Evolutionary conservation across 2,888 invertebrate species (phyloP).

Genomic region (Platycheirus albimanus): DNA sequence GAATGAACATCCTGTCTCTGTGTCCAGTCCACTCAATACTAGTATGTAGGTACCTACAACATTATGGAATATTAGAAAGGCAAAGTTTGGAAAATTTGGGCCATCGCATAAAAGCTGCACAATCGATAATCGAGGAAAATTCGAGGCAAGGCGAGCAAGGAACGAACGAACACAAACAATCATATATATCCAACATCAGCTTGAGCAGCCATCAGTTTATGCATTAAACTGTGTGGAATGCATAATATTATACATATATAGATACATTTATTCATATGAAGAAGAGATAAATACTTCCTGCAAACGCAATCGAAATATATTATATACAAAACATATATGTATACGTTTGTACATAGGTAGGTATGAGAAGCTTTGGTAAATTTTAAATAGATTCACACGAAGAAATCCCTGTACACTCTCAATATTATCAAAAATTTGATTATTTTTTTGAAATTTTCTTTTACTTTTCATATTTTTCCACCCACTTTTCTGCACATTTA

Average conservation of each 20-base stretch:
- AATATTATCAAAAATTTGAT: conserved; percentile 44
- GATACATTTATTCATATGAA: too few species aligned
- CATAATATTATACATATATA: conserved; percentile 35
- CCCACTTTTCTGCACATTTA: conserved; percentile 71
- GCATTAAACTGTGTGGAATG: conserved; percentile 49
- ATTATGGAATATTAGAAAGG: conserved; percentile 56
- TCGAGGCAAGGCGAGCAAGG: conserved; percentile 53
- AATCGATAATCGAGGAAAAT: conserved; percentile 74
- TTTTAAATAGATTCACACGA: conserved; percentile 57
- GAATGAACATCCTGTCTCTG: conserved; percentile 32
- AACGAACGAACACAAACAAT: conserved; percentile 47
- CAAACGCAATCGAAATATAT: conserved; percentile 49
- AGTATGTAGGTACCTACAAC: conserved; percentile 25
- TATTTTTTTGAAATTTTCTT: conserved; percentile 36
- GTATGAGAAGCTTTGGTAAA: too few species aligned
- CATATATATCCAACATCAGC: too few species aligned
- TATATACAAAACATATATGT: conserved; percentile 14
- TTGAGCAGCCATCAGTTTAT: conserved; percentile 36
- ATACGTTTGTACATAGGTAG: too few species aligned
- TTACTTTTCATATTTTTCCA: conserved; percentile 43
- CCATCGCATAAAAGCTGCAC: conserved; percentile 75
- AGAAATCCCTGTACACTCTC: conserved; percentile 39
- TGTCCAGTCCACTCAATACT: conserved; percentile 54
- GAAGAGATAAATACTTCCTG: conserved; percentile 56
- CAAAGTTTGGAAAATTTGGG: conserved; percentile 75